Evolutionary conservation across 2,797 vertebrate species (phyloP).

Genomic region (Simalia tracyae): DNA sequence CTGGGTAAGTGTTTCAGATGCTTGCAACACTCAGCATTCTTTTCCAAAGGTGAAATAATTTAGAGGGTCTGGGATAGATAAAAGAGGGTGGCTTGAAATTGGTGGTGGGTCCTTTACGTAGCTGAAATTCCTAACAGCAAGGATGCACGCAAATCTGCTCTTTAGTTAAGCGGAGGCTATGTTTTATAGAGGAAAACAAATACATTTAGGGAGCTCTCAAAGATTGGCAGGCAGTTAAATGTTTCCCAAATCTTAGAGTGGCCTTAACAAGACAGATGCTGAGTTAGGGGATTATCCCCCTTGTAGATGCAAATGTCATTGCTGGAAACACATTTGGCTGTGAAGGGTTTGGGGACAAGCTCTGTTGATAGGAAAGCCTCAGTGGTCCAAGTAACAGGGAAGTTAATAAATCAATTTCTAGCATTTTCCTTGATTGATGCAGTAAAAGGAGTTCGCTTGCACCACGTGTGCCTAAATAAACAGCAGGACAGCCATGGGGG

Average conservation of each 20-base stretch:
- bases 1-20: constrained; percentile 51
- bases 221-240: not conserved
- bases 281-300: not conserved
- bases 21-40: not conserved
- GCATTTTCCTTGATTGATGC: constrained; percentile 7
- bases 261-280: not conserved
- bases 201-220: constrained; percentile 4
- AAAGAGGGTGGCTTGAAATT: not conserved
- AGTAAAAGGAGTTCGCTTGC: not conserved
- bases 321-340: not conserved
- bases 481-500: too few relatives aligned
- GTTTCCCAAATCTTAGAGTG: constrained; percentile 18
- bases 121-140: not conserved
- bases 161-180: not conserved
- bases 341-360: not conserved
- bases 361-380: not conserved
- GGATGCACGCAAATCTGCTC: not conserved
- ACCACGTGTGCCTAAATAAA: not conserved
- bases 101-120: not conserved
- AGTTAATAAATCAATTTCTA: not conserved
- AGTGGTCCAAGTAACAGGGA: not conserved
- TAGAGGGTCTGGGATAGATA: not conserved
- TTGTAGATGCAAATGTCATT: not conserved
- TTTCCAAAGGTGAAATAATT: not conserved
- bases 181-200: not conserved